These are phyloP conservation scores for Octonoba sinensis DNA, from an alignment of 2,888 invertebrate species.

Conservation along the genomic window DNA sequence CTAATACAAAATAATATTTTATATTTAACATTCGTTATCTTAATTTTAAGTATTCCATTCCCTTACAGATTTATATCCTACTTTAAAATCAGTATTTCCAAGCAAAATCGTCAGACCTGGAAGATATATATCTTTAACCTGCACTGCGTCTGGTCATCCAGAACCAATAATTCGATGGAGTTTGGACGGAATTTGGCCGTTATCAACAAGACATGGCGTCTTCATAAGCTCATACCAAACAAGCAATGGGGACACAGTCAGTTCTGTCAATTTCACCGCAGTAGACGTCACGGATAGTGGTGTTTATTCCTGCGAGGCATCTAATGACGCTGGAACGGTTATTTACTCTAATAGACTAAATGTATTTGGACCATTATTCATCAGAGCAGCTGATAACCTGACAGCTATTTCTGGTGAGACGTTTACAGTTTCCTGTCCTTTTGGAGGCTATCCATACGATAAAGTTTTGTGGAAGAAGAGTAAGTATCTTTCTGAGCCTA, in stretches of 20 bases:
- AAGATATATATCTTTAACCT: constrained; percentile 63
- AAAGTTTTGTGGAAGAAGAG: constrained; percentile 65
- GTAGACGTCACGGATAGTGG: constrained; percentile 66
- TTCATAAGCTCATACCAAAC: constrained; percentile 59
- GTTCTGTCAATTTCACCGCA: constrained; percentile 62
- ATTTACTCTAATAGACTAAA: constrained; percentile 65
- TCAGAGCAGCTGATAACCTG: constrained; percentile 65
- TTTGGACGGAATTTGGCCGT: constrained; percentile 63
- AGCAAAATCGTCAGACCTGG: constrained; percentile 67
- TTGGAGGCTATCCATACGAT: constrained; percentile 66
- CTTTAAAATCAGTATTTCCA: constrained; percentile 67
- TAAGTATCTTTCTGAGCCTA: constrained; percentile 24
- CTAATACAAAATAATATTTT: no score
- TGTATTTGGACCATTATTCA: constrained; percentile 65
- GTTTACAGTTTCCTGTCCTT: constrained; percentile 64
- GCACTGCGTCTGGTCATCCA: constrained; percentile 65
- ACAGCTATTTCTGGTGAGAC: constrained; percentile 64
- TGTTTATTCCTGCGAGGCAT: constrained; percentile 66
- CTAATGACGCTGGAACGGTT: constrained; percentile 64
- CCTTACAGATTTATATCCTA: constrained; percentile 70
- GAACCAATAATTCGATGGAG: constrained; percentile 66
- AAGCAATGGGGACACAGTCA: constrained; percentile 51
- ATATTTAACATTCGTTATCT: no score
- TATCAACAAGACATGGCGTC: constrained; percentile 60
- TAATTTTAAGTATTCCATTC: no score